A percentile compares a stretch with the other conserved stretches of the same genome.
Conservation (phyloP, 2,113 vertebrate species). For the Lepidothrix coronata region DNA sequence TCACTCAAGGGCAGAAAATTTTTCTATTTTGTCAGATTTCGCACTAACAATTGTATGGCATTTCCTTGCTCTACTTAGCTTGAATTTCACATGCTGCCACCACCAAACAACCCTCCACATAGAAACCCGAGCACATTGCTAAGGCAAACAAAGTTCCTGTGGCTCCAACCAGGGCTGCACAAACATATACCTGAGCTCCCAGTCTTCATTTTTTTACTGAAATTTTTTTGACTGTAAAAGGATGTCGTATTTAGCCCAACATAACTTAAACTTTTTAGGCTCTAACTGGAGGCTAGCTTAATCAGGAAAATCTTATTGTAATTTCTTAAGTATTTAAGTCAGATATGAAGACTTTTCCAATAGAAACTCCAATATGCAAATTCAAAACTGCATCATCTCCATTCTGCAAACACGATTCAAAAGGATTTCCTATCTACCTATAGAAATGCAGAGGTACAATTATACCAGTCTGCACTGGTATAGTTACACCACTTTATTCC, state of each 20-base stretch:
- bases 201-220: not conserved
- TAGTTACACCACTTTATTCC: not conserved
- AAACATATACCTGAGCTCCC: not conserved
- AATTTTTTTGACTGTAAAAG: not conserved
- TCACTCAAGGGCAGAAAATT: constrained; percentile 2
- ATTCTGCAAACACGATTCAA: not conserved
- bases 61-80: constrained; percentile 14
- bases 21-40: constrained; percentile 26
- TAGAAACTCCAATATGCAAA: not conserved
- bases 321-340: not conserved
- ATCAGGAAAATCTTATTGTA: not conserved
- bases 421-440: not conserved
- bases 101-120: not conserved
- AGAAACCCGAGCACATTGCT: not conserved
- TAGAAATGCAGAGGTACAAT: not conserved
- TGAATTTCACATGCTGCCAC: not conserved
- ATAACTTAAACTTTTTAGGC: not conserved
- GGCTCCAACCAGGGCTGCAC: not conserved
- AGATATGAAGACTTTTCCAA: not conserved
- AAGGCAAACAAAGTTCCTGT: not conserved
- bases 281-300: not conserved
- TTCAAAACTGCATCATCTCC: not conserved
- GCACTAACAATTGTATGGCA: not conserved
- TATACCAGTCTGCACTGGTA: not conserved
- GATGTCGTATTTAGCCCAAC: not conserved